Base-by-base conservation (phyloP, 2,888 invertebrate genomes). In the Lasioglossum morio region DNA sequence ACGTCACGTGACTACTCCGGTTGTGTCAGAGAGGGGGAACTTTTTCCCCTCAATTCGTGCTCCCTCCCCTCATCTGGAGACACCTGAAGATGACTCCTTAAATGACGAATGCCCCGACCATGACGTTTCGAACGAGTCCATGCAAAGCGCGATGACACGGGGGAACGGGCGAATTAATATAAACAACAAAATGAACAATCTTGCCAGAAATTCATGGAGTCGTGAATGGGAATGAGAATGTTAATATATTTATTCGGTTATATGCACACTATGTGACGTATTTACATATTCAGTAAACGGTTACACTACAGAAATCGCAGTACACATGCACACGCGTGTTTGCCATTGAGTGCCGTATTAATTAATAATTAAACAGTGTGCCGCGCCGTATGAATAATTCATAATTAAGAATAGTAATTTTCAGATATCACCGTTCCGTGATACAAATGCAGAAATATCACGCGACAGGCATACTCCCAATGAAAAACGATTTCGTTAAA, bases 341-440 rank as follows among this genome's bases (percentile, higher is more conserved):
- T 16, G 37, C 66, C 19, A 48, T 79, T 73, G 34, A 30, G 37
- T 74, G 63, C 8, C 34, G 60, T 66, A 80, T 85, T 84, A 80
- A 85, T 85, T 85, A 85, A 80, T 85, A 85, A 80, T 85, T 80
- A 77, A 85, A 85, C 77, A 72, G 66, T n/a, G 76, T 57, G n/a
- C 63, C 27, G 27, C 60, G 77, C 43, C 48, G 7, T 70, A 74
- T 85, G 85, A 85, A 85, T 84, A 85, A 85, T 85, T 85, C 85
- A 85, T 84, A 77, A 73, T 85, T 77, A 84, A 84, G 66, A 74
- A 82, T 82, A 66, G 60, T 77, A 79, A 72, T 76, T 85, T 84
- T 79, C 79, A 73, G 34, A 73, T 34, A 73, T 70, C 69, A 57
- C 66, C 46, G 76, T 27, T 30, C 48, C 66, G 14, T 34, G 60